These are phyloP conservation scores for Myotis davidii DNA, from an alignment of 2,113 vertebrate genomes.

Conservation along the genomic window DNA sequence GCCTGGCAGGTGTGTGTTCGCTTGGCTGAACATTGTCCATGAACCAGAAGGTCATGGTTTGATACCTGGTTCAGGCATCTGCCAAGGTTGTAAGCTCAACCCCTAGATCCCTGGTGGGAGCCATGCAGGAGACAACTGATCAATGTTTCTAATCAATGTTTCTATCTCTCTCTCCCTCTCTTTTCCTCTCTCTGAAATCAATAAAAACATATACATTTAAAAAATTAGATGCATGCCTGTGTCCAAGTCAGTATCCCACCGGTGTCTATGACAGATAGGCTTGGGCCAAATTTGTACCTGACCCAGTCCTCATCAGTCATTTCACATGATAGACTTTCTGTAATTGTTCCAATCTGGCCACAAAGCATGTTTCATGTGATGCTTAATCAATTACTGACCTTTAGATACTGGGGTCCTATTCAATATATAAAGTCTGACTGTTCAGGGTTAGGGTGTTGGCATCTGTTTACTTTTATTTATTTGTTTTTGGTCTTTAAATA, in stretches of 20 bases:
- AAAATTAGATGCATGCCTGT: background rate
- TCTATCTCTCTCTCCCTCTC: no score
- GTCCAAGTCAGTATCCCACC: background rate
- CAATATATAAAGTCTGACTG: background rate
- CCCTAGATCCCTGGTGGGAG: no score
- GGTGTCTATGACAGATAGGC: background rate
- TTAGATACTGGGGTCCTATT: background rate
- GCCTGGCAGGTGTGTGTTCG: no score
- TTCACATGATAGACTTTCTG: background rate
- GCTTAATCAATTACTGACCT: background rate
- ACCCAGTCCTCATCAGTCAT: background rate
- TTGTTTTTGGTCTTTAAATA: background rate
- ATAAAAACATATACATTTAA: no score
- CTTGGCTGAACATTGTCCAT: no score
- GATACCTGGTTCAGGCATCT: no score
- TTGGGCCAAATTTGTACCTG: background rate
- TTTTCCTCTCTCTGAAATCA: no score
- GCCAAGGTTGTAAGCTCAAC: no score
- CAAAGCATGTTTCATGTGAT: background rate
- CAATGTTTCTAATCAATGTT: no score
- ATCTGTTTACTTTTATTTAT: background rate
- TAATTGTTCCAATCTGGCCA: background rate
- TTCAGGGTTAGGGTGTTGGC: background rate
- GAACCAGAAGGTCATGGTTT: no score
- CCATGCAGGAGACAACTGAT: no score